A percentile compares a stretch with the other conserved stretches of the same genome.
These are phyloP conservation scores for Mugil cephalus DNA, from an alignment of 2,113 vertebrate genomes.

Conservation along the genomic window DNA sequence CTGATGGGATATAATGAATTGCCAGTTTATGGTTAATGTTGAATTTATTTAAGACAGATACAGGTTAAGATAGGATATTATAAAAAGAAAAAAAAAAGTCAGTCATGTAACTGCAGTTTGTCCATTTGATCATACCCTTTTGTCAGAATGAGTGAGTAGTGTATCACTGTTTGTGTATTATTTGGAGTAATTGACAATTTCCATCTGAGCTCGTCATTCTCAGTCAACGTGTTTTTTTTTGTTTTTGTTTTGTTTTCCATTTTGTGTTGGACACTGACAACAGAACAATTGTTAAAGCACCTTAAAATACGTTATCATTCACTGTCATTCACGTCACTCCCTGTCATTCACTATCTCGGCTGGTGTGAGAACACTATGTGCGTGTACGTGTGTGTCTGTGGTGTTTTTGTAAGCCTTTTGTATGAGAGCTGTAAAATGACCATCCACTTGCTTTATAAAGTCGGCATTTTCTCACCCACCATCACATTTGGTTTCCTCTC, in stretches of 20 bases:
- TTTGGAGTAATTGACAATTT: constrained; percentile 20
- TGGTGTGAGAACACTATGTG: constrained; percentile 65
- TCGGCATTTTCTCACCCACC: constrained; percentile 82
- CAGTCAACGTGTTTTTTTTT: constrained; percentile 30
- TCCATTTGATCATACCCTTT: constrained; percentile 21
- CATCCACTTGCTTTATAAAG: constrained; percentile 86
- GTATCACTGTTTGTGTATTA: constrained; percentile 42
- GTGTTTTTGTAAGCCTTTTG: constrained; percentile 92
- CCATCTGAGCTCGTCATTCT: constrained; percentile 22
- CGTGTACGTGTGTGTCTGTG: constrained; percentile 71
- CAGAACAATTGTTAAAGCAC: constrained; percentile 82
- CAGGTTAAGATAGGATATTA: constrained; percentile 25
- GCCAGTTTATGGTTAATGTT: constrained; percentile 43
- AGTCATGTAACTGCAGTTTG: constrained; percentile 25
- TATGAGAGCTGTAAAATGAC: constrained; percentile 88
- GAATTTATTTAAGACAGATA: constrained; percentile 60
- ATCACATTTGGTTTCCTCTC: constrained; percentile 70
- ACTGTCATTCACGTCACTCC: constrained; percentile 49
- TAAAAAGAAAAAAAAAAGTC: not conserved
- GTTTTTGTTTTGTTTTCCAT: constrained; percentile 27
- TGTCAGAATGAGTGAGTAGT: constrained; percentile 38
- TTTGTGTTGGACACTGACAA: constrained; percentile 66
- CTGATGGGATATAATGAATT: constrained; percentile 29
- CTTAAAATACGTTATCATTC: constrained; percentile 83
- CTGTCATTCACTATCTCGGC: constrained; percentile 47